Conservation (phyloP, 2,797 vertebrate species). For the Bradypodion pumilum region DNA sequence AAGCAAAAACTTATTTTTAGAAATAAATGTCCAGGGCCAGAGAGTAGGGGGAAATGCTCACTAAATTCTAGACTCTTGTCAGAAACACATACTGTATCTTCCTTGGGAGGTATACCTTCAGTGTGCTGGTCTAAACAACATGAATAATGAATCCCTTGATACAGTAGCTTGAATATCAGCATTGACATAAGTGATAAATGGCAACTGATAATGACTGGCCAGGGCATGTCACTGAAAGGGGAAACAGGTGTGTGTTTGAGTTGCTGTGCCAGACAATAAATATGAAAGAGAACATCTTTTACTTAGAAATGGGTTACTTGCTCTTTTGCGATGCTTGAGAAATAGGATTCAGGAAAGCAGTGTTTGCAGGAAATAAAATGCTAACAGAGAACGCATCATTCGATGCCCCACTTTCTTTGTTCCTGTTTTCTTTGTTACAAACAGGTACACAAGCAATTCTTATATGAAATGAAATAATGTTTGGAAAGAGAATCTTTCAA, state of each 20-base stretch:
- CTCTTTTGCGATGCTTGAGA: neutral
- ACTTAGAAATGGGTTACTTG: neutral
- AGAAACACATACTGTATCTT: neutral
- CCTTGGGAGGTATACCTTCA: neutral
- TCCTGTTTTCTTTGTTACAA: neutral
- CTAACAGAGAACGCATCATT: neutral
- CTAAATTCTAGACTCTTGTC: neutral
- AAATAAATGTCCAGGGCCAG: neutral
- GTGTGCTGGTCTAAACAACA: neutral
- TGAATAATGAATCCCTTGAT: conserved; percentile 24
- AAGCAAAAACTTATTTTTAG: neutral
- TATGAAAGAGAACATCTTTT: neutral
- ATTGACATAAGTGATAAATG: conserved; percentile 20
- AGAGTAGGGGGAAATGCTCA: neutral
- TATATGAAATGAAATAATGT: neutral
- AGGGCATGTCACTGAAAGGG: neutral
- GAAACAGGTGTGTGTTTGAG: neutral
- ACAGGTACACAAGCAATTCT: neutral
- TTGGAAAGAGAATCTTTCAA: neutral
- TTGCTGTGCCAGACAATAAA: neutral
- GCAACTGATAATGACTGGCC: conserved; percentile 9
- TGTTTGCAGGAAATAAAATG: neutral
- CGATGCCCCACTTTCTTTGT: neutral
- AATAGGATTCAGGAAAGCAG: neutral
- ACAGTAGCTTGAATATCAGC: conserved; percentile 8